Evolutionary conservation across 23 tunicate species (phyloP), one percentile per base, ranked within the genome.

Genomic region (Pegea sp.): DNA sequence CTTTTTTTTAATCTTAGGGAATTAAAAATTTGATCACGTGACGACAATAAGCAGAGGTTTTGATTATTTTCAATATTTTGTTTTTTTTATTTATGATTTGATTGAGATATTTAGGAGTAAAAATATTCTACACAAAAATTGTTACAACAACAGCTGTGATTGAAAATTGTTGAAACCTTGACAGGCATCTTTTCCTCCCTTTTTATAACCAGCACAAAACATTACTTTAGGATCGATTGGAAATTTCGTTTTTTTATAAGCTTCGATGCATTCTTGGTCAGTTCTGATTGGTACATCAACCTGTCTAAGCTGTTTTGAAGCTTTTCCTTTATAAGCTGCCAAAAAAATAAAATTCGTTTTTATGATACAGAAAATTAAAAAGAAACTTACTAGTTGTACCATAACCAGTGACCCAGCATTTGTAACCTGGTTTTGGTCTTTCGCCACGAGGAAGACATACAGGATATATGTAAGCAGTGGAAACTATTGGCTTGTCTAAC

Each of bases 381-480:
- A n/a, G n/a, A n/a, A 38, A 26, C 19, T 25, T 58, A 74, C 84
- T 62, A 3, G 65, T 67, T 42, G 84, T 74, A 20, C 84, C 84
- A 38, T 24, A 74, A 1, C 84, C 84, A 7, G 59, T 59, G 19
- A 67, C 67, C 67, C 67, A 74, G 33, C 84, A 74, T 2, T 23
- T 50, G 18, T 68, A 54, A 3, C 72, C 72, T 0, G 61, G 46
- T 43, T 23, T 13, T 1, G 84, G 84, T 51, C 24, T 28, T 66
- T 74, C 72, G 21, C 84, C 84, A 53, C 63, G 65, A 0, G 84
- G 84, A 1, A 74, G 67, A 28, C 84, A 74, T 0, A 38, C 67
- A n/a, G 61, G 59, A 29, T 59, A 22, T 32, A 34, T 58, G 27
- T 25, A 28, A 28, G 25, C 31, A 5, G 52, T 34, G n/a, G 22